Conservation (phyloP, 2,113 vertebrate species). For the Cyprinodon variegatus region DNA sequence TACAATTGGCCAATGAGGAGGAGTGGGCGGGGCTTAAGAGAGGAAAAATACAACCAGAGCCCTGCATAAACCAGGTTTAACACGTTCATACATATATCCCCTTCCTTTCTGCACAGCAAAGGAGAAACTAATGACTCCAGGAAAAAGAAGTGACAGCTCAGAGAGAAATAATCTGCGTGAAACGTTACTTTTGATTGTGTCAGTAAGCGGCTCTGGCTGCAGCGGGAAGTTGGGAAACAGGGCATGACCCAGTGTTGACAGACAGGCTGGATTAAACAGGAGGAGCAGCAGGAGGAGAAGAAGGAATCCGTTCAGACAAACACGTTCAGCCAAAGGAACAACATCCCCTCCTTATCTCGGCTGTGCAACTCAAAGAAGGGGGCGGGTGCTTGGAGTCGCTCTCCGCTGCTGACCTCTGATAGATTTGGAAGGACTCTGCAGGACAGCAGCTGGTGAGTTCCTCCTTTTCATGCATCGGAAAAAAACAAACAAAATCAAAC, state of each 20-base stretch:
- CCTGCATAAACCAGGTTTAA: not conserved
- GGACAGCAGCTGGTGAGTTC: constrained; percentile 56
- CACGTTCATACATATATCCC: not conserved
- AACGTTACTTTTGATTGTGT: constrained; percentile 6
- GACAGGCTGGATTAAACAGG: constrained; percentile 40
- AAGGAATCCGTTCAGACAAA: not conserved
- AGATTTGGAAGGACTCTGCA: constrained; percentile 1
- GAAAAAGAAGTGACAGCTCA: not conserved
- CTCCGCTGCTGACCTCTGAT: constrained; percentile 1
- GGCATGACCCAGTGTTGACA: constrained; percentile 59
- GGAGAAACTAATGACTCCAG: not conserved
- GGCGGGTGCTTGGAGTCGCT: not conserved
- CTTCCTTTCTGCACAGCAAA: not conserved
- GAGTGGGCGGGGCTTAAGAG: not conserved
- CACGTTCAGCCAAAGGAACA: not conserved
- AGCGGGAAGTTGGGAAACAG: constrained; percentile 64
- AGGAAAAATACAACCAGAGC: not conserved
- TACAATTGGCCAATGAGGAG: constrained; percentile 47
- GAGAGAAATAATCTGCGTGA: not conserved
- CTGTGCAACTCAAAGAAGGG: not conserved
- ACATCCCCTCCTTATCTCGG: too few relatives aligned
- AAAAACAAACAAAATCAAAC: not conserved
- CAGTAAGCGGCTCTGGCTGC: constrained; percentile 24
- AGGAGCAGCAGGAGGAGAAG: not conserved
- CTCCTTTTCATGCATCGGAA: not conserved